Evolutionary conservation across 2,888 invertebrate genomes (phyloP).

Genomic region (Lasioglossum vierecki): DNA sequence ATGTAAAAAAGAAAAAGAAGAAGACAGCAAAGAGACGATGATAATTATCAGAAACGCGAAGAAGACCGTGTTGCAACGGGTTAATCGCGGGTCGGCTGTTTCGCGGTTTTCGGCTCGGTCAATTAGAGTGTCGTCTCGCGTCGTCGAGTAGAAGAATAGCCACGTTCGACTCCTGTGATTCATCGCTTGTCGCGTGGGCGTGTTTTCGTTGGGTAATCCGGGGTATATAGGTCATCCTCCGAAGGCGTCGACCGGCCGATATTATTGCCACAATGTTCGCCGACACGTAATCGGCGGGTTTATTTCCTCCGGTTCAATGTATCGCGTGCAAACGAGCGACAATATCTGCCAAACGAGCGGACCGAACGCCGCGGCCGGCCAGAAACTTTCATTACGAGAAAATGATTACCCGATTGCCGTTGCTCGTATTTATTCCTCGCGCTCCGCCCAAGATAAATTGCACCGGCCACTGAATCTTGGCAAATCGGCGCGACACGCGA

Average conservation of each 20-base stretch:
- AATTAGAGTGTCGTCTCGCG: neutral
- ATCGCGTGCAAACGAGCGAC: constrained; percentile 16
- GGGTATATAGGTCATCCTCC: neutral
- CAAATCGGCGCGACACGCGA: constrained; percentile 28
- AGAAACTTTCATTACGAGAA: constrained; percentile 8
- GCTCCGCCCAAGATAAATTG: constrained; percentile 36
- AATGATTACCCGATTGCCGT: constrained; percentile 2
- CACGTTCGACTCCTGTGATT: neutral
- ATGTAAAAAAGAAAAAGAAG: too few relatives aligned
- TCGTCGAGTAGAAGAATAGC: neutral
- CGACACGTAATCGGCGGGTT: constrained; percentile 3
- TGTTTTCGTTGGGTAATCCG: constrained; percentile 3
- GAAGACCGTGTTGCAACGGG: constrained; percentile 10
- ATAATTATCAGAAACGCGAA: too few relatives aligned
- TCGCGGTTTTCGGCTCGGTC: constrained; percentile 1
- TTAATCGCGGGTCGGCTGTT: constrained; percentile 27
- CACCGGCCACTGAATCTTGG: constrained; percentile 32
- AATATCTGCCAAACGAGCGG: neutral
- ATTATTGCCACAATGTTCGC: constrained; percentile 1
- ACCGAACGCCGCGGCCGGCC: neutral
- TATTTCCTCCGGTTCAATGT: neutral
- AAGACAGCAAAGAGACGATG: too few relatives aligned
- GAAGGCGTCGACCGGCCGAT: neutral
- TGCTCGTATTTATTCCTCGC: constrained; percentile 17
- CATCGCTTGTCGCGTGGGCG: neutral